Evolutionary conservation across 2,888 invertebrate species (phyloP).

Genomic region (Coelinius sp.): DNA sequence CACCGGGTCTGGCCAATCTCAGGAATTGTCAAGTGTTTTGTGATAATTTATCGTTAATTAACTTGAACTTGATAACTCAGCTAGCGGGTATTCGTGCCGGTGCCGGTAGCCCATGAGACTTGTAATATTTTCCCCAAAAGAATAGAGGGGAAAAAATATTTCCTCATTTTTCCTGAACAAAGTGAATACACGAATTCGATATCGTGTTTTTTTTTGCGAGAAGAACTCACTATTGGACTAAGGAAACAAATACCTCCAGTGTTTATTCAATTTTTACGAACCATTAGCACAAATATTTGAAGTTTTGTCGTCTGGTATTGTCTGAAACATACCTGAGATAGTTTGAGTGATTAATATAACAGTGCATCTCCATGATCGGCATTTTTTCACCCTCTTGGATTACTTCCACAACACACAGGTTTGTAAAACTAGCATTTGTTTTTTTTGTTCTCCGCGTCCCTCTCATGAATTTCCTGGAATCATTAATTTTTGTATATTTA

Average conservation of each 20-base stretch:
- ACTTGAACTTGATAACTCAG: constrained; percentile 13
- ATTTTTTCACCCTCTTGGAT: constrained; percentile 9
- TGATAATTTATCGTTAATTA: constrained; percentile 26
- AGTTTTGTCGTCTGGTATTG: background rate
- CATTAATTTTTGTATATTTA: background rate
- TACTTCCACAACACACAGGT: constrained; percentile 15
- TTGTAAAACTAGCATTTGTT: constrained; percentile 12
- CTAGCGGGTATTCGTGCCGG: constrained; percentile 17
- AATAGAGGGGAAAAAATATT: background rate
- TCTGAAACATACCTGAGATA: background rate
- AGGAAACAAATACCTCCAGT: background rate
- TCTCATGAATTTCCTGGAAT: constrained; percentile 6
- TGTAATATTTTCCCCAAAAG: background rate
- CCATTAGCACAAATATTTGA: background rate
- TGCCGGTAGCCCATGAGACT: constrained; percentile 10
- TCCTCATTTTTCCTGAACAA: background rate
- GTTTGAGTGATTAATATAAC: constrained; percentile 1
- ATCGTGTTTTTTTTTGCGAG: background rate
- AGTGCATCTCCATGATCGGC: constrained; percentile 7
- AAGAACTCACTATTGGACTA: background rate
- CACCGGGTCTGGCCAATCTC: constrained; percentile 21
- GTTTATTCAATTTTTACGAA: background rate
- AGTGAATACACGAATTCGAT: background rate
- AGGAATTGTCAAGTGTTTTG: constrained; percentile 30
- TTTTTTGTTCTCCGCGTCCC: background rate